phyloP scores from a whole-genome alignment of 2,888 invertebrate genomes.

The Tetanocera ferruginea region DNA sequence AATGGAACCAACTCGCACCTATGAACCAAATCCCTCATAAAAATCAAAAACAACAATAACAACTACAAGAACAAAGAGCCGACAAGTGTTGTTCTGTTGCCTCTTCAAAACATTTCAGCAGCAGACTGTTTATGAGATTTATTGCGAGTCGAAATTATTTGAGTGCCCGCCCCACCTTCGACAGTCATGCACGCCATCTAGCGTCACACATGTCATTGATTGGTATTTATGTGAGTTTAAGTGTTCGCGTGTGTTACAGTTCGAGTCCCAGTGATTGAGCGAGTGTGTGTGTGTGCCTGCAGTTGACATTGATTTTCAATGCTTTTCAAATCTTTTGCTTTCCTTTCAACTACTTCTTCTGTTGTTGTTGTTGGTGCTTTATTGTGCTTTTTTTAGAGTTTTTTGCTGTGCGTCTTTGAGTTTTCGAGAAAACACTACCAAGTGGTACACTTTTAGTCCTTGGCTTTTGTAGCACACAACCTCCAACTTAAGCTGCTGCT shows the following conservation, averaged over 20 bases:
- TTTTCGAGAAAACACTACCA: not conserved
- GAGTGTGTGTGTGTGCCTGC: slow-evolving; percentile 36
- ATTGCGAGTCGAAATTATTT: slow-evolving; percentile 18
- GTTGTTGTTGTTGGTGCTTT: not conserved
- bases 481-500: not conserved
- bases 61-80: not conserved
- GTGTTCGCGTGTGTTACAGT: slow-evolving; percentile 48
- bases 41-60: not conserved
- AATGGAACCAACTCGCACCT: not conserved
- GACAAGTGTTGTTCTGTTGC: slow-evolving; percentile 37
- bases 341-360: not conserved
- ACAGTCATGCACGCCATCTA: not conserved
- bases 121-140: slow-evolving; percentile 40
- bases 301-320: slow-evolving; percentile 51
- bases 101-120: slow-evolving; percentile 41
- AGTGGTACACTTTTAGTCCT: not conserved
- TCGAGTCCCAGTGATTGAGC: slow-evolving; percentile 20
- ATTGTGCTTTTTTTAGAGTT: not conserved
- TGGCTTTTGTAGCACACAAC: not conserved
- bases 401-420: not conserved
- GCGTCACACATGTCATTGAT: slow-evolving; percentile 67
- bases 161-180: not conserved
- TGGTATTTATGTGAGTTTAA: slow-evolving; percentile 67
- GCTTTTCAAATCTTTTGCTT: not conserved
- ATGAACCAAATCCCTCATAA: not conserved